Base-by-base conservation (phyloP, 1,140 invertebrate genomes). In the Papilio dardanus region DNA sequence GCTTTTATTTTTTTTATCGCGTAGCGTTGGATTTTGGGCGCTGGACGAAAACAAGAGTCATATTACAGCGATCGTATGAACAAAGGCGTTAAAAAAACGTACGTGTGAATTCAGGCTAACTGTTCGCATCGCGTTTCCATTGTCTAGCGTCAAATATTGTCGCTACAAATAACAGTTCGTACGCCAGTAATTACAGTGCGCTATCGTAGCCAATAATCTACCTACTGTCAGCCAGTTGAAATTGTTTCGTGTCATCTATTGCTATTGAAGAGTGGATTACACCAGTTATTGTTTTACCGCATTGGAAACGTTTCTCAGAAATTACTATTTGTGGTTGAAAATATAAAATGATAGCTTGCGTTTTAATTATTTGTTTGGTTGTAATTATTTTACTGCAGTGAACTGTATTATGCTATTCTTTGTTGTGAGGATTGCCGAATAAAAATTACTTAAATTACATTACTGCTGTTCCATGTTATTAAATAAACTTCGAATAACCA, bases 161-260 rank as follows among this genome's bases (percentile, higher is more conserved):
- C 50, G 42, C 65, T 40, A 76, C 68, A 79, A 79, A 79, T 79
- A 76, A 80, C 62, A 74, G 76, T 76, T 69, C 74, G 76, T 78
- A 74, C 71, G 67, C 66, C 75, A 76, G 46, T 78, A 80, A 78
- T 80, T 80, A 80, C 68, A 67, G 67, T 73, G 65, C 40, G 46
- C 40, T 82, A 79, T 81, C 77, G 66, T 37, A 33, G 35, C 33
- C 79, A 78, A 76, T 75, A 58, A 82, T 80, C 76, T 79, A 76
- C 46, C 42, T 40, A 40, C 31, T 78, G 77, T 71, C 68, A 74
- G 76, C 35, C 42, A 71, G 77, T 68, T 73, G 68, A 75, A 82
- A 82, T 80, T 82, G 80, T 82, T 83, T 83, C 75, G 74, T 77
- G 76, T 76, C 71, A 58, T 69, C 46, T 73, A 73, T 54, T 73